Conservation (phyloP, 1,140 invertebrate species). For the Platyscapa corneri region DNA sequence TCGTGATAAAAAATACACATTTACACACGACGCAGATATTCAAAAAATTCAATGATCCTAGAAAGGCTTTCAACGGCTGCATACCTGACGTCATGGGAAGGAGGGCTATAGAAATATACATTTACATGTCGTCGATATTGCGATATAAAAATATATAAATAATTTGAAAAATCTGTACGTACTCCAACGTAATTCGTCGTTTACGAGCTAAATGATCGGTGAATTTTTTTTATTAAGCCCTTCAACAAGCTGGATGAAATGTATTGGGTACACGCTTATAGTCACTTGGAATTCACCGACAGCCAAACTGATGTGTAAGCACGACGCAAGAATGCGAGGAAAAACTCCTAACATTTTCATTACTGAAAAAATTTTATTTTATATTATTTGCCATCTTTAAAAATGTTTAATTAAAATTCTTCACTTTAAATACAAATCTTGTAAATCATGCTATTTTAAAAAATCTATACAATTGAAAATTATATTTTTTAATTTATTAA, state of each 20-base stretch:
- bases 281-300: conserved; percentile 20
- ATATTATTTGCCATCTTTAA: not conserved
- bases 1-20: conserved; percentile 46
- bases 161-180: conserved; percentile 49
- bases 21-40: conserved; percentile 39
- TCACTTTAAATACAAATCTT: conserved; percentile 1
- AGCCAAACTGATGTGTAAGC: conserved; percentile 44
- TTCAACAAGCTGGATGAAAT: conserved; percentile 37
- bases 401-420: conserved; percentile 34
- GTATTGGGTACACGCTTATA: conserved; percentile 40
- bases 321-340: conserved; percentile 40
- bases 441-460: conserved; percentile 34
- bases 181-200: conserved; percentile 47
- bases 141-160: conserved; percentile 53
- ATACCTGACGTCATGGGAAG: conserved; percentile 28
- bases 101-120: conserved; percentile 45
- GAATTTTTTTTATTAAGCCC: conserved; percentile 38
- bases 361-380: conserved; percentile 29
- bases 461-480: conserved; percentile 18
- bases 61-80: conserved; percentile 41
- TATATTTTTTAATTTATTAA: conserved; percentile 13
- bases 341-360: conserved; percentile 40
- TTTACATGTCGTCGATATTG: conserved; percentile 45
- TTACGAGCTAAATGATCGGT: conserved; percentile 47
- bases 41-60: conserved; percentile 50